These are phyloP conservation scores for Agrilus cyanescens DNA, from an alignment of 2,888 invertebrate genomes.

Conservation along the genomic window DNA sequence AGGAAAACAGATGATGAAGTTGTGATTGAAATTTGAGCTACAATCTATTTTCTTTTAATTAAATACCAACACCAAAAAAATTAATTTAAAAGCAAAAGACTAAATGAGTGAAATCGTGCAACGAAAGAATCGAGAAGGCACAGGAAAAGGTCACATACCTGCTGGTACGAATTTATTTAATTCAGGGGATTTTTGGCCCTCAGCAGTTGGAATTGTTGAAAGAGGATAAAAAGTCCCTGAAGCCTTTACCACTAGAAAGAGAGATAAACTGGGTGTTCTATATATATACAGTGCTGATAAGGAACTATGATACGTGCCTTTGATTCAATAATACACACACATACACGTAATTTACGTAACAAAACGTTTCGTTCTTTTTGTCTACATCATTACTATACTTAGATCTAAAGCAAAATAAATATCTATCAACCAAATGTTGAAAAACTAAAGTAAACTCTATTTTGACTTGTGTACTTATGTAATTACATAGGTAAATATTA, in stretches of 20 bases:
- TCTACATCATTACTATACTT: no score
- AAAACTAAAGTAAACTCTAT: no score
- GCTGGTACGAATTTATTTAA: constrained; percentile 42
- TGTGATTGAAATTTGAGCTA: no score
- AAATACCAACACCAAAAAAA: background rate
- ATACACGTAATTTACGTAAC: constrained; percentile 4
- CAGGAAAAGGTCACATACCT: constrained; percentile 39
- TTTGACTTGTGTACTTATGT: no score
- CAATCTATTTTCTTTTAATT: no score
- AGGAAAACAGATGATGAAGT: background rate
- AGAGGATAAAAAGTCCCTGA: constrained; percentile 86
- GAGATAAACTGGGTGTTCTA: constrained; percentile 14
- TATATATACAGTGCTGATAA: constrained; percentile 17
- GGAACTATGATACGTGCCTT: constrained; percentile 9
- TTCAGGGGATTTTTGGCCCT: constrained; percentile 42
- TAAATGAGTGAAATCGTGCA: constrained; percentile 4
- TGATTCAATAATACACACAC: constrained; percentile 9
- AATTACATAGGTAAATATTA: no score
- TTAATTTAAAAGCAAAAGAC: background rate
- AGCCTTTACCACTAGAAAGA: constrained; percentile 79
- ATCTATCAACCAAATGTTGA: no score
- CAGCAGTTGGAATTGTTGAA: constrained; percentile 43
- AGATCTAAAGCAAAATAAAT: no score
- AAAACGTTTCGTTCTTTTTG: background rate
- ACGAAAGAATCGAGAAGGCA: constrained; percentile 14